Evolutionary conservation across 2,888 invertebrate species (phyloP).

Genomic region (Helobdella robusta): DNA sequence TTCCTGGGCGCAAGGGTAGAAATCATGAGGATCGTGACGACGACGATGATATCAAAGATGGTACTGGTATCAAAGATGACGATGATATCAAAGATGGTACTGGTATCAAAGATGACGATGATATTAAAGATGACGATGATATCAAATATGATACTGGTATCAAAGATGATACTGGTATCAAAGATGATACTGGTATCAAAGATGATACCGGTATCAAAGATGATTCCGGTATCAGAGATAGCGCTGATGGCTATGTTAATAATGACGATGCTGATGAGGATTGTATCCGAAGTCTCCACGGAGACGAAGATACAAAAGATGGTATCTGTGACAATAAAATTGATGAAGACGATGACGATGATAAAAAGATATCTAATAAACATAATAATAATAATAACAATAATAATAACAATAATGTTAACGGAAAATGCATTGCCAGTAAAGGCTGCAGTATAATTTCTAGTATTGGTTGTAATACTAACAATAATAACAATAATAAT

Average conservation of each 20-base stretch:
- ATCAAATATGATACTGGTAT: neutral
- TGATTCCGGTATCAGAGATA: too few relatives aligned
- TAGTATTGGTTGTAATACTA: neutral
- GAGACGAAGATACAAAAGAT: too few relatives aligned
- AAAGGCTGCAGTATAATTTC: neutral
- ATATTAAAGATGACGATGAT: neutral
- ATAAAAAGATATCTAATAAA: too few relatives aligned
- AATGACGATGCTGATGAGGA: too few relatives aligned
- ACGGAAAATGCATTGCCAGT: neutral
- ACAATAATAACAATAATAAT: neutral
- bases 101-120: neutral
- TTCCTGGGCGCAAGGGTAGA: slow-evolving; percentile 10
- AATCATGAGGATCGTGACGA: slow-evolving; percentile 19
- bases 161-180: too few relatives aligned
- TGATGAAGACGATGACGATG: too few relatives aligned
- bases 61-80: neutral
- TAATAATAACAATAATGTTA: neutral
- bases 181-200: too few relatives aligned
- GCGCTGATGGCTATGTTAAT: too few relatives aligned
- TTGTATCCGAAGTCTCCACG: too few relatives aligned
- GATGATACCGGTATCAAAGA: too few relatives aligned
- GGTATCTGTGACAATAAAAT: too few relatives aligned
- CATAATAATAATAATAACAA: neutral
- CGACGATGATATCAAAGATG: slow-evolving; percentile 17
- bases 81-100: slow-evolving; percentile 26